phyloP scores from a whole-genome alignment of 2,888 invertebrate genomes.

The Aspidiotus destructor region DNA sequence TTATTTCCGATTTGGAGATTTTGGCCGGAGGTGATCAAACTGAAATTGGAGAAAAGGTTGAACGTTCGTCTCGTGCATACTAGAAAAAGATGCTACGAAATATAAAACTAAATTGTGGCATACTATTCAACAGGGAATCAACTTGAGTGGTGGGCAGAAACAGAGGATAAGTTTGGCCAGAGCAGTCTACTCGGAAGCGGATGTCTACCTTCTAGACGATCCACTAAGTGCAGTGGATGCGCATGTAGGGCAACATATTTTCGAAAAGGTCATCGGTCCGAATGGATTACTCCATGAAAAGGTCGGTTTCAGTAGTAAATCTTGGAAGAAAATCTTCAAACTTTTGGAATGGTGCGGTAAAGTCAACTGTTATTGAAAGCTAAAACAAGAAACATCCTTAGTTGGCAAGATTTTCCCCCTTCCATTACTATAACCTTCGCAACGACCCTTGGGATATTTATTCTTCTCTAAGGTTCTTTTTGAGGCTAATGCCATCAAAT shows the following conservation, averaged over 20 bases:
- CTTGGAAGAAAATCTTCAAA: not conserved
- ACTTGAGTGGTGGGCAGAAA: constrained; percentile 84
- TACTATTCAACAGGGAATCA: constrained; percentile 52
- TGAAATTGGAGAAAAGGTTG: constrained; percentile 66
- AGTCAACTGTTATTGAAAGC: not conserved
- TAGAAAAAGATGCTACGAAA: too few relatives aligned
- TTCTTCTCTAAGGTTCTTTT: too few relatives aligned
- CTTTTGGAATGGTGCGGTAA: not conserved
- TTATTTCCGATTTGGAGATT: constrained; percentile 84
- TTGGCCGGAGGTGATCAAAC: constrained; percentile 89
- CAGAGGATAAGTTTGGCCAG: constrained; percentile 84
- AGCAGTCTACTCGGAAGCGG: constrained; percentile 79
- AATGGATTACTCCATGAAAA: constrained; percentile 43
- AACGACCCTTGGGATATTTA: too few relatives aligned
- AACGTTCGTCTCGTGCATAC: not conserved
- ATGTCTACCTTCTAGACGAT: constrained; percentile 89
- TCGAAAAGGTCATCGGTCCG: constrained; percentile 52
- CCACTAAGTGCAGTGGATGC: constrained; percentile 63
- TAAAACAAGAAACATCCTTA: too few relatives aligned
- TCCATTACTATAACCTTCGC: too few relatives aligned
- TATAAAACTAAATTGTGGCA: too few relatives aligned
- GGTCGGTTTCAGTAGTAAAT: constrained; percentile 29
- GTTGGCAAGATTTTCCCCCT: too few relatives aligned
- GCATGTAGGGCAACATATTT: constrained; percentile 56
- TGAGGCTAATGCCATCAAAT: too few relatives aligned